Evolutionary conservation across 2,888 invertebrate species (phyloP), one percentile per base, ranked within the genome.

Genomic region (Macrophya annulata): DNA sequence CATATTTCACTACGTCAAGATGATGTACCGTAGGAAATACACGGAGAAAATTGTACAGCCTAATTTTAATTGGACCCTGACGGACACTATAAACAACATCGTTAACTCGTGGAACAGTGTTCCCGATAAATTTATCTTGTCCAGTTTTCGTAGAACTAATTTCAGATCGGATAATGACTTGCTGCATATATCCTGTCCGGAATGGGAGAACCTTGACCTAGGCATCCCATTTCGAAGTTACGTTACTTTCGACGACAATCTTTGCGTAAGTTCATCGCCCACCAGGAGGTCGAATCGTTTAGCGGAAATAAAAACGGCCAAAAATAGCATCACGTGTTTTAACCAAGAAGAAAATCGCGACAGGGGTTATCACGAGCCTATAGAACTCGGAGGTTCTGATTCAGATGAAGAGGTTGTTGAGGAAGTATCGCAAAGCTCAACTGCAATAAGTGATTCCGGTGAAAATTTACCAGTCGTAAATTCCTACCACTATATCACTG

Each of bases 241-340:
- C 85, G 89, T 92, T 15, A 91, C 90, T 0, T 92, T 92, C 86
- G 92, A 92, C 85, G 92, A 92, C 84, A 85, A 89, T 37, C 88
- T 92, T 0, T 88, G 86, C 4, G 88, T 62, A 45, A 65, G 65
- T 40, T 65, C 81, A 37, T 45, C 81, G 25, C 9, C 62, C 40
- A 65, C 59, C 21, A 55, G 81, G 62, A 31, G 65, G 37, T 81
- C 81, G 5, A 25, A 81, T 10, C 81, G 81, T 59, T 81, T 81
- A n/a, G 62, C 45, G 40, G 25, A 81, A 65, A 40, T 81, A 81
- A 40, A 59, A 81, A n/a, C 62, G n/a, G 25, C 62, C 43, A 45
- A 40, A 65, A 59, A 45, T 62, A 55, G 62, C 81, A 21, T 1
- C 15, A 65, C 81, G 62, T 21, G 21, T 40, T 81, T 59, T 37